Base-by-base conservation (phyloP, 2,888 invertebrate genomes). In the Dicyrtoma fusca region DNA sequence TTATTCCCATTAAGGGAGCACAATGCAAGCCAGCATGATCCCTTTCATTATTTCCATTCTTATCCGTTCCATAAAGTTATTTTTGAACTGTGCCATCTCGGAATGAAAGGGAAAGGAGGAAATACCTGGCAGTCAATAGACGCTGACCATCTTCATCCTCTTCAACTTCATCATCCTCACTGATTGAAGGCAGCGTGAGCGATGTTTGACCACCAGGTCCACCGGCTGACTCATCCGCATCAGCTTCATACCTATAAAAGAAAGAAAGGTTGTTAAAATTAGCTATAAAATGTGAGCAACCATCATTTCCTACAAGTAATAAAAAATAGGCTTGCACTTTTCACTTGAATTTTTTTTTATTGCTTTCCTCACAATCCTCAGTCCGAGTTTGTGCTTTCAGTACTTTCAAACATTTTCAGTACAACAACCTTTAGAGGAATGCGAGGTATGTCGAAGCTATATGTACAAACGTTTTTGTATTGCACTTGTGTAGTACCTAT, bases 81-180 rank as follows among this genome's bases (percentile, higher is more conserved):
- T 14, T 49, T 17, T 49, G 5, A 49, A 49, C 49, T 49, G 14
- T 11, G 4, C 13, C 13, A 17, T 49, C 13, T 49, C 49, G n/a
- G 34, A 49, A 49, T 4, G 49, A 49, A 64, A 14, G 78, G 79
- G 0, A 76, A 77, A 4, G 76, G 66, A 45, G 74, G 77, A 34
- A 62, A 59, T 75, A 79, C 80, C 80, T 78, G 6, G 80, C 77
- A 42, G 76, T 77, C 23, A 80, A 74, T 47, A 77, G 68, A 42
- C 77, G 77, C 53, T 76, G 77, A 10, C 71, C 86, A 42, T 89
- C 89, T 72, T 93, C 93, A 45, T 91, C 91, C 26, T 89, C 90
- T 25, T 86, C 84, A 81, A 94, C 94, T 83, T 95, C 96, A 82
- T 96, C 96, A 80, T 96, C 96, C 84, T 97, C 96, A 73, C 95